These are phyloP conservation scores for Butorides virescens DNA, from an alignment of 2,113 vertebrate genomes.

Conservation along the genomic window DNA sequence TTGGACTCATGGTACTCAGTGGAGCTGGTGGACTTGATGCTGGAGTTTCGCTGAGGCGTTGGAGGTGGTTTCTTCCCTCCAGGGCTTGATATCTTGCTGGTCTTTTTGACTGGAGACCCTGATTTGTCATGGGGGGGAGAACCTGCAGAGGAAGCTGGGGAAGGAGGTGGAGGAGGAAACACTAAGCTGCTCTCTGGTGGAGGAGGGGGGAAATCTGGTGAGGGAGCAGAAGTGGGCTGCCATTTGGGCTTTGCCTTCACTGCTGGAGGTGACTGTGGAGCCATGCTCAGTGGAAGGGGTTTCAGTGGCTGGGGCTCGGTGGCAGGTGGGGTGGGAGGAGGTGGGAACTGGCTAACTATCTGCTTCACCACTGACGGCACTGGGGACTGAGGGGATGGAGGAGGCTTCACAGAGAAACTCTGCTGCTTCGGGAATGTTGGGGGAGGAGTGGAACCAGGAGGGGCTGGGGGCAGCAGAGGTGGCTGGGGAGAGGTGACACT, in stretches of 20 bases:
- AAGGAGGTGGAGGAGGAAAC: conserved; percentile 80
- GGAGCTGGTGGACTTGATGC: conserved; percentile 80
- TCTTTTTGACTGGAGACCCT: conserved; percentile 80
- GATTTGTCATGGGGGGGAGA: conserved; percentile 76
- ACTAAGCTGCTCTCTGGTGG: conserved; percentile 86
- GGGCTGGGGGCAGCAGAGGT: conserved; percentile 15
- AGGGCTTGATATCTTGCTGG: conserved; percentile 77
- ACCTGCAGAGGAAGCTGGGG: conserved; percentile 76
- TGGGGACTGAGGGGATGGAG: conserved; percentile 73
- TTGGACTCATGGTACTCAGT: conserved; percentile 84
- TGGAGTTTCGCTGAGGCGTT: conserved; percentile 90
- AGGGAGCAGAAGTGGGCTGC: conserved; percentile 82
- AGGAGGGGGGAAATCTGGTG: conserved; percentile 89
- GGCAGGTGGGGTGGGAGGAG: conserved; percentile 64
- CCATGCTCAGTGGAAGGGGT: conserved; percentile 61
- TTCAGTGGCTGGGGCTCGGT: conserved; percentile 67
- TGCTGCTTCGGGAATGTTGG: conserved; percentile 89
- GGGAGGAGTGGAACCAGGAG: conserved; percentile 77
- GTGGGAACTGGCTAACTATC: conserved; percentile 88
- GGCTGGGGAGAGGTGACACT: conserved; percentile 78
- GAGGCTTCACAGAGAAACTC: conserved; percentile 78
- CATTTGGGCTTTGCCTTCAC: conserved; percentile 95
- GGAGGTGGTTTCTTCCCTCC: conserved; percentile 89
- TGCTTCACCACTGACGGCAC: conserved; percentile 84
- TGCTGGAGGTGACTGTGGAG: conserved; percentile 87